Percentiles rank a stretch among this genome's conserved stretches.
These are phyloP conservation scores for Osmoderma eremita DNA, from an alignment of 2,888 invertebrate species.

Conservation along the genomic window DNA sequence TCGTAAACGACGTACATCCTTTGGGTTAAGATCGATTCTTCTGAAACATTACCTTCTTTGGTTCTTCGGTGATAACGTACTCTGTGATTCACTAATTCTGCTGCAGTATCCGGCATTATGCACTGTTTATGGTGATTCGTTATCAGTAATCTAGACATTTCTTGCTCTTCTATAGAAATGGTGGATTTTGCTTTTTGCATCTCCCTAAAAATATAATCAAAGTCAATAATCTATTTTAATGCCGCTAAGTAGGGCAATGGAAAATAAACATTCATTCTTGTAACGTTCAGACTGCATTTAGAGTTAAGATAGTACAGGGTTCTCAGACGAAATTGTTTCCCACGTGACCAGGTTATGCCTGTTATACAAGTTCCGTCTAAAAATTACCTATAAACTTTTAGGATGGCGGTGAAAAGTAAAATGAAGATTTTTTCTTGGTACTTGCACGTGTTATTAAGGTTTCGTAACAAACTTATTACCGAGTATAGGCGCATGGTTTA, in stretches of 20 bases:
- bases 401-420: no score
- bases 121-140: slow-evolving; percentile 71
- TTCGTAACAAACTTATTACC: no score
- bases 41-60: slow-evolving; percentile 58
- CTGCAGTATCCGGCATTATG: slow-evolving; percentile 75
- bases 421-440: no score
- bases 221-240: neutral
- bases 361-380: no score
- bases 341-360: no score
- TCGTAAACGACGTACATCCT: slow-evolving; percentile 77
- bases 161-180: slow-evolving; percentile 50
- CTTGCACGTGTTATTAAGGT: no score
- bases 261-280: neutral
- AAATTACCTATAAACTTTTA: no score
- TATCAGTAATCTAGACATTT: slow-evolving; percentile 66
- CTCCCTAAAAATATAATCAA: slow-evolving; percentile 66
- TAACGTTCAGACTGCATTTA: no score
- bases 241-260: no score
- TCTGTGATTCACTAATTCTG: slow-evolving; percentile 73
- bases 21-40: slow-evolving; percentile 71
- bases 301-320: no score
- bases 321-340: no score
- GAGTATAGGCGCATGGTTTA: no score
- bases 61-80: slow-evolving; percentile 67
- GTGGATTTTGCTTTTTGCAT: slow-evolving; percentile 62